Evolutionary conservation across 2,113 vertebrate genomes (phyloP), one percentile per base, ranked within the genome.

Genomic region (Willisornis vidua): DNA sequence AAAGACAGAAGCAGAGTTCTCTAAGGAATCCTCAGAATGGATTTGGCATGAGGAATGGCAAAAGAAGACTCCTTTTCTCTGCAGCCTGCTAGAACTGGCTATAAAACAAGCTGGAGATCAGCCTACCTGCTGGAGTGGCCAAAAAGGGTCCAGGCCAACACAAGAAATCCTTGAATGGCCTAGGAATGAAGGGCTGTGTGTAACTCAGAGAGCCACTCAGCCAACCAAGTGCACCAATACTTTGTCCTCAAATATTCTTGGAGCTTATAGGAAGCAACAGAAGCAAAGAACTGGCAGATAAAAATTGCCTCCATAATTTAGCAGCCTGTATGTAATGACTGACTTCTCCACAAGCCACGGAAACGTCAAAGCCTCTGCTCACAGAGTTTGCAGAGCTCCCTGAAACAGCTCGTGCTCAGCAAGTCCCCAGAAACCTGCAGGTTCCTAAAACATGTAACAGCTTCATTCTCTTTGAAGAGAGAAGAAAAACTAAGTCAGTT

Each of bases 241-340:
- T 43, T 66, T 39, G 15, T 31, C 78, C 85, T 91, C 71, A 85
- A 75, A 92, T 14, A n/a, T n/a, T 74, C 92, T 74, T 12, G 0
- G 45, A 86, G 79, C 75, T 84, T 65, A 59, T 8, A 67, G 72
- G 68, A 88, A 96, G 91, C 29, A 16, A 43, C 0, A 83, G 67
- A 11, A 80, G 51, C 52, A 70, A 88, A 90, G 52, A 93, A 88
- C 22, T 77, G 79, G 63, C 88, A 93, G 90, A 94, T 26, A 82
- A 89, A 85, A 89, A 54, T 39, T 61, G 72, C 61, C 77, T 90
- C 79, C 79, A 85, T 86, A 91, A 90, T 93, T 93, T 88, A 91
- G 78, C 85, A 92, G 90, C 78, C 65, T 85, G 55, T 83, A 51
- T 63, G 67, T 66, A 77, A 82, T 14, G 59, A 94, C 59, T 74